Evolutionary conservation across 2,113 vertebrate genomes (phyloP), one percentile per base, ranked within the genome.

Genomic region (Ariopsis seemanni): DNA sequence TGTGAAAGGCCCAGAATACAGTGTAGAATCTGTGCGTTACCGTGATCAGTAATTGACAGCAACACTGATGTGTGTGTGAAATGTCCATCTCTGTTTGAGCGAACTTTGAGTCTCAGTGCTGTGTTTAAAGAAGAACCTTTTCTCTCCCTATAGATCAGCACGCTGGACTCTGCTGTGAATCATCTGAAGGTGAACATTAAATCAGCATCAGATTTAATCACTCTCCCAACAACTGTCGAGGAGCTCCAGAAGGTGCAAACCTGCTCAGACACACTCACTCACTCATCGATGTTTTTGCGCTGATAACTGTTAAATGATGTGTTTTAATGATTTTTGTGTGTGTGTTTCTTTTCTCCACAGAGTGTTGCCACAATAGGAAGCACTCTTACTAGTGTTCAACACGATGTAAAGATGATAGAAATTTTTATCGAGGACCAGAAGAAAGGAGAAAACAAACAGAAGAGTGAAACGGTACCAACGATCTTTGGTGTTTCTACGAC

Each of bases 301-400:
- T 57, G 6, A 14, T 67, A 55, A 8, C 11, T 34, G n/a, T 7
- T 1, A 17, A 18, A 17, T 81, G 10, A 30, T 11, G 2, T 53
- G 0, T 60, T 1, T 30, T 52, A 2, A 8, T 11, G 14, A 8
- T 65, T 30, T 42, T 4, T 42, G 34, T 42, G 42, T 42, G 42
- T 42, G 18, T 9, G 25, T 25, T 83, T 17, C 80, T 75, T 63
- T 86, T 1, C 83, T 72, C 88, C 95, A 58, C 92, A 99, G 98
- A 99, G 97, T 69, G 97, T 99, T 17, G 98, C 98, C 4, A 97
- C 96, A 27, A 97, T 99, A 88, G 98, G 98, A 27, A 99, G 96
- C 94, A 98, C 97, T 0, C 94, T 99, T 87, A 99, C 97, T 74
- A 99, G 97, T 20, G 97, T 99, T 81, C 97, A 97, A 87, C 97